phyloP scores from a whole-genome alignment of 2,888 invertebrate genomes.

The Perdita meconis region DNA sequence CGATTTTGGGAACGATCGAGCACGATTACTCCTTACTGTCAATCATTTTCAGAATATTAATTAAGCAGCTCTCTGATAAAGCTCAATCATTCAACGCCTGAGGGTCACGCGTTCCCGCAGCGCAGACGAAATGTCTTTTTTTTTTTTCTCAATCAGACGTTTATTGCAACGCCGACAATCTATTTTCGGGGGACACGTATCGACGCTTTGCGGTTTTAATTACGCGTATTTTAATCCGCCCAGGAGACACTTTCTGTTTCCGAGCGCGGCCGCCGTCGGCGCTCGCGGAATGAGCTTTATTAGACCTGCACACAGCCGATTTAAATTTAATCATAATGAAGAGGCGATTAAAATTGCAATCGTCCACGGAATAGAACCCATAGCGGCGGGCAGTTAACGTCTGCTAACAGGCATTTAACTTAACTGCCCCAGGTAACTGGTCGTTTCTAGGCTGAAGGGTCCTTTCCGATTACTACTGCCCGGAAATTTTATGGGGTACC shows the following conservation, averaged over 20 bases:
- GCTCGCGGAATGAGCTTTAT: conserved; percentile 76
- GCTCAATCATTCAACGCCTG: conserved; percentile 73
- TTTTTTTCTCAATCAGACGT: conserved; percentile 75
- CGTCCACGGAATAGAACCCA: conserved; percentile 76
- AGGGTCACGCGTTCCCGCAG: conserved; percentile 37
- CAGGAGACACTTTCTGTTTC: conserved; percentile 76
- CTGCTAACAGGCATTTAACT: conserved; percentile 84
- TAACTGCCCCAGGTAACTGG: conserved; percentile 83
- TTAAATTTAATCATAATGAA: conserved; percentile 83
- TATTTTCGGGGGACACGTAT: conserved; percentile 77
- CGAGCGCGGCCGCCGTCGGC: conserved; percentile 25
- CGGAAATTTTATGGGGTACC: conserved; percentile 80
- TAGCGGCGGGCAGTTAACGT: conserved; percentile 82
- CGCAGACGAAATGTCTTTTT: conserved; percentile 75
- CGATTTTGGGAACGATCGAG: conserved; percentile 63
- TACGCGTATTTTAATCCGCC: conserved; percentile 79
- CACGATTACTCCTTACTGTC: conserved; percentile 68
- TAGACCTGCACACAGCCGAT: conserved; percentile 76
- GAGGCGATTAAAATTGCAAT: conserved; percentile 83
- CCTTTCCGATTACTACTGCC: conserved; percentile 81
- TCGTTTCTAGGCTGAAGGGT: conserved; percentile 83
- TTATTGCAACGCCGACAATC: conserved; percentile 75
- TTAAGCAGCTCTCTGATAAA: conserved; percentile 77
- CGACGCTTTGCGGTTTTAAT: conserved; percentile 80
- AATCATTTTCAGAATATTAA: conserved; percentile 75